phyloP scores from a whole-genome alignment of 1,140 invertebrate species.

The Anoplophora glabripennis region DNA sequence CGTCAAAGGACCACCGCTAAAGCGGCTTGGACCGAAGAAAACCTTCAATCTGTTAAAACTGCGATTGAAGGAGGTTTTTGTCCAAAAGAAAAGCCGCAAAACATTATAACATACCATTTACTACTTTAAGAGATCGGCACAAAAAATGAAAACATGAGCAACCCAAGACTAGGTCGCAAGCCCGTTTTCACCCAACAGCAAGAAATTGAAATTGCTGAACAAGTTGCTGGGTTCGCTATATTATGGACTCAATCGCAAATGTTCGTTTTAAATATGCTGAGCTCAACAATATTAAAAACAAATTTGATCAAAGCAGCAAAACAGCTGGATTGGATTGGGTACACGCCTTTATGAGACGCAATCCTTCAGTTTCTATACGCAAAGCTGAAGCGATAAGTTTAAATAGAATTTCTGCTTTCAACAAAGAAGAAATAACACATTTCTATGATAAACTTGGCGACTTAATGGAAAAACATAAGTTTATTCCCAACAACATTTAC shows the following conservation, averaged over 20 bases:
- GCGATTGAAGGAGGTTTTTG: slow-evolving; percentile 14
- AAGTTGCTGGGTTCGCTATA: slow-evolving; percentile 23
- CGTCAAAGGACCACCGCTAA: slow-evolving; percentile 15
- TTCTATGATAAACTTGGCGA: slow-evolving; percentile 26
- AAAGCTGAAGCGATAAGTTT: slow-evolving; percentile 37
- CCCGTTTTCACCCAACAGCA: slow-evolving; percentile 36
- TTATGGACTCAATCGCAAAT: slow-evolving; percentile 18
- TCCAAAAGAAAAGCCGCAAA: slow-evolving; percentile 19
- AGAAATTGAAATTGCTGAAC: slow-evolving; percentile 40
- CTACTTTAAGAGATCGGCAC: slow-evolving; percentile 17
- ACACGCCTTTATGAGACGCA: slow-evolving; percentile 12
- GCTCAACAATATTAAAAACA: slow-evolving; percentile 24
- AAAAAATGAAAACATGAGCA: slow-evolving; percentile 23
- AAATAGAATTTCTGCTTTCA: slow-evolving; percentile 31
- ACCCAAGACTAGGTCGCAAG: slow-evolving; percentile 34
- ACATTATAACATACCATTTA: slow-evolving; percentile 20
- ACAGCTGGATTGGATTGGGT: slow-evolving; percentile 29
- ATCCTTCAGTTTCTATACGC: slow-evolving; percentile 24
- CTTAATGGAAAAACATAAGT: slow-evolving; percentile 36
- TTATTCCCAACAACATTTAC: slow-evolving; percentile 28
- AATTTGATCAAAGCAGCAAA: slow-evolving; percentile 26
- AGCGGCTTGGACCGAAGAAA: slow-evolving; percentile 15
- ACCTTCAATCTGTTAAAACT: slow-evolving; percentile 4
- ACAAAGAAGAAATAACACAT: slow-evolving; percentile 29
- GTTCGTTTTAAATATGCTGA: slow-evolving; percentile 21